Conservation (phyloP, 2,888 invertebrate genomes). For the Dolomedes plantarius region DNA sequence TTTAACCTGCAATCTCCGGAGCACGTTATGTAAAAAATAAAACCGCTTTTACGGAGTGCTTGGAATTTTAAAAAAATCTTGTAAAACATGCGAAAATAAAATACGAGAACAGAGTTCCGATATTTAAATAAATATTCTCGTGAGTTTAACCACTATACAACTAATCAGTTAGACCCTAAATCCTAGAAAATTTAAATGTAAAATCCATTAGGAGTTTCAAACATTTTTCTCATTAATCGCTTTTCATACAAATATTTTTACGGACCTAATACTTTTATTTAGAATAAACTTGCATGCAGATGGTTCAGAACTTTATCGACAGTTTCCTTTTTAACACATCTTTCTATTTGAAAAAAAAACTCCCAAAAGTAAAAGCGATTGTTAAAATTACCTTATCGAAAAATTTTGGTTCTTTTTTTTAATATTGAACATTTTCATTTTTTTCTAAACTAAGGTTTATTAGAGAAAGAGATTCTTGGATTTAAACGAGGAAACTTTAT, state of each 20-base stretch:
- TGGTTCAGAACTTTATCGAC: slow-evolving; percentile 44
- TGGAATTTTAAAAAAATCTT: no score
- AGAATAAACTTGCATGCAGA: slow-evolving; percentile 27
- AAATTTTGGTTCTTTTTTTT: slow-evolving; percentile 42
- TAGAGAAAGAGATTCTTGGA: slow-evolving; percentile 42
- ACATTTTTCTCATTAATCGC: slow-evolving; percentile 20
- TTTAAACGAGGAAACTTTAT: slow-evolving; percentile 53
- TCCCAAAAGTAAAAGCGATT: slow-evolving; percentile 17
- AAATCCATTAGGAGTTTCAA: slow-evolving; percentile 20
- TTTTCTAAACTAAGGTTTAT: slow-evolving; percentile 49
- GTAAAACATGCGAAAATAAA: no score
- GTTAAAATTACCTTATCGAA: slow-evolving; percentile 65
- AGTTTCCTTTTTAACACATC: slow-evolving; percentile 26
- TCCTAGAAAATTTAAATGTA: slow-evolving; percentile 26
- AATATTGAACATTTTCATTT: slow-evolving; percentile 30
- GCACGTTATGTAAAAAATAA: no score
- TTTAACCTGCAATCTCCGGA: no score
- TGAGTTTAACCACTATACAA: neutral
- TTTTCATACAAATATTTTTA: neutral
- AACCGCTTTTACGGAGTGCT: no score
- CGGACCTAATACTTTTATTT: slow-evolving; percentile 10
- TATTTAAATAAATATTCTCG: neutral
- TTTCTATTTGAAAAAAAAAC: slow-evolving; percentile 21
- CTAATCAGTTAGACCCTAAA: neutral
- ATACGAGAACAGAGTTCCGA: no score